Evolutionary conservation across 1,140 invertebrate species (phyloP), one percentile per base, ranked within the genome.

Genomic region (Hylaeus anthracinus): DNA sequence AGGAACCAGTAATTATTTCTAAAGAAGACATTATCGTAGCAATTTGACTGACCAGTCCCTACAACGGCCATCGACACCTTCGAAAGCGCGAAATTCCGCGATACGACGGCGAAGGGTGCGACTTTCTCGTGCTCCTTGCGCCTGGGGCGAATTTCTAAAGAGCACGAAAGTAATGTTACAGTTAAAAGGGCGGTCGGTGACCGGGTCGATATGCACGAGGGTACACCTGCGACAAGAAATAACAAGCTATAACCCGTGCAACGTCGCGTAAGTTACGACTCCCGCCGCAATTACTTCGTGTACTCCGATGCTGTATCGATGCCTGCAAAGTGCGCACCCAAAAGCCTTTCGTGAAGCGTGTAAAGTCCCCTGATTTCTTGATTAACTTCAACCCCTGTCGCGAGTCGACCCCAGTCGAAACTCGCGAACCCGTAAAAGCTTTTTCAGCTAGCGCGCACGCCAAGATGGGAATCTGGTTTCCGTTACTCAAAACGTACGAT

Each of bases 191-290:
- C 65, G 64, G 45, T 51, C 65, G 65, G n/a, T 3, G 41, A 63
- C 14, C 53, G n/a, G 73, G 65, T 76, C 65, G 65, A 76, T 76
- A 76, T 58, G 5, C 39, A 45, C 53, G 51, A 45, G 41, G 51
- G 63, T 3, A 14, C 48, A 65, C 10, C 61, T 37, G 41, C n/a
- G n/a, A 65, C 48, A 39, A 65, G 72, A 66, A 75, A 75, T 75
- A 75, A 75, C 63, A 66, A 75, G 63, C 63, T 45, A 66, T 66
- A 67, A 75, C 63, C 41, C 5, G 73, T 55, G 73, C 53, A 60
- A 41, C 43, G 74, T 76, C 53, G 64, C 37, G 9, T 41, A 60
- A 76, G 55, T 76, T 76, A 70, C 3, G 43, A 10, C 2, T 43
- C 26, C 14, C 9, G 53, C n/a, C 26, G 74, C 43, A 76, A 76